Evolutionary conservation across 1,140 invertebrate genomes (phyloP), one percentile per base, ranked within the genome.

Genomic region (Philaenus spumarius): DNA sequence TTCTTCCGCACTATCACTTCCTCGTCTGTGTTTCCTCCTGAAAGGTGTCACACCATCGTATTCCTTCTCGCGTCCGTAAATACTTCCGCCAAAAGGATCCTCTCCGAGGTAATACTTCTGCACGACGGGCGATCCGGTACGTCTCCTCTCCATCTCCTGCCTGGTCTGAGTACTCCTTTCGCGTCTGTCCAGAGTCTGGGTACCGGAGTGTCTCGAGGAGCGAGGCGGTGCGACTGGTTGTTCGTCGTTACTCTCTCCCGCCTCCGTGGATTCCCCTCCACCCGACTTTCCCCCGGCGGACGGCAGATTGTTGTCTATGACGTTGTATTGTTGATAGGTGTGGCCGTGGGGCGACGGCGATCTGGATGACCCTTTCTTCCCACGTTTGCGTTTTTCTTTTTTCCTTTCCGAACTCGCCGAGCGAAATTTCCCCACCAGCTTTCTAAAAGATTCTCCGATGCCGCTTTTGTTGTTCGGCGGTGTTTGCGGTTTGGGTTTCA

Each of bases 101-200:
- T 90, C 87, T 11, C 87, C 87, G 35, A 90, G 76, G 68, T 91
- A 90, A 71, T 89, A 91, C 55, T 84, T 80, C 66, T 87, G 85
- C 40, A 82, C 72, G 14, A 58, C 56, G 43, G 53, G 50, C 67
- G 67, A 66, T 20, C 64, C 63, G n/a, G 45, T 58, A 42, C 64
- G 51, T 34, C 68, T 67, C 65, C 68, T 68, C 19, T 57, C 60
- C 26, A 30, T 30, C 3, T 30, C 26, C 3, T 30, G 61, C 48
- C n/a, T 56, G 63, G 52, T 51, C 39, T n/a, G 39, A 3, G 12
- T 17, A 17, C 35, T 46, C 42, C 67, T 69, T 68, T 64, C 37
- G 60, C 60, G 61, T 58, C 61, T 6, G 48, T 62, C 68, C 66
- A 65, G 40, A 12, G 58, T 66, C 67, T 66, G 63, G 20, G 50